Base-by-base conservation (phyloP, 1,140 invertebrate species). In the Drosophila albomicans region DNA sequence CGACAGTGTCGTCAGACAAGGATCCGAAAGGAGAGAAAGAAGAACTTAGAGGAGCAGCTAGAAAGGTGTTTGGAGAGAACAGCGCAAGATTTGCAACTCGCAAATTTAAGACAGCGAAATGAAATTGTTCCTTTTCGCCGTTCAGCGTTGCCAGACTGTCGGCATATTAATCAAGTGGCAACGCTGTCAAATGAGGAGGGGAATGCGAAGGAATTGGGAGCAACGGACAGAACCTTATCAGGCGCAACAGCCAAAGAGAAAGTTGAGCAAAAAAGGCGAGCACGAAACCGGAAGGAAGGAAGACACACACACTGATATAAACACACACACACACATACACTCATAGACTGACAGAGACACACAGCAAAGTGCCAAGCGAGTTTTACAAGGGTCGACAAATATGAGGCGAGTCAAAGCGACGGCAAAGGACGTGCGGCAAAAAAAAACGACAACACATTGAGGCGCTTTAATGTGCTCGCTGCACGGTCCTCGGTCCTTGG, bases 251-350 rank as follows among this genome's bases (percentile, higher is more conserved):
- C 65, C 57, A 75, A 70, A 56, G 67, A 54, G 59, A 46, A 56
- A 63, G 54, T 68, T 51, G 13, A 32, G 73, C 64, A 77, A 75
- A 75, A 73, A 73, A 73, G 73, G n/a, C 75, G 68, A 82, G 80
- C 73, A 88, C 59, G 87, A 81, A 91, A 84, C 88, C 88, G 88
- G 88, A 91, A 91, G 88, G 88, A 88, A 85, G 84, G 78, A 91
- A 91, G 64, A 67, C 64, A 75, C 80, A 78, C 75, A 87, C 70
- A 87, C 69, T 68, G 15, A 70, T 48, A 65, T n/a, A 71, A n/a
- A 75, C 20, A 62, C 62, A 57, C 35, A 67, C 41, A 59, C 11
- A 62, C 5, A 45, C 16, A 32, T 20, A 68, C 7, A 48, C 38
- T 8, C 16, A 54, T 20, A 63, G 11, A 67, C 32, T 61, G 10